A percentile compares a stretch with the other conserved stretches of the same genome.
These are phyloP conservation scores for Tipula confusa DNA, from an alignment of 2,888 invertebrate genomes.

Conservation along the genomic window DNA sequence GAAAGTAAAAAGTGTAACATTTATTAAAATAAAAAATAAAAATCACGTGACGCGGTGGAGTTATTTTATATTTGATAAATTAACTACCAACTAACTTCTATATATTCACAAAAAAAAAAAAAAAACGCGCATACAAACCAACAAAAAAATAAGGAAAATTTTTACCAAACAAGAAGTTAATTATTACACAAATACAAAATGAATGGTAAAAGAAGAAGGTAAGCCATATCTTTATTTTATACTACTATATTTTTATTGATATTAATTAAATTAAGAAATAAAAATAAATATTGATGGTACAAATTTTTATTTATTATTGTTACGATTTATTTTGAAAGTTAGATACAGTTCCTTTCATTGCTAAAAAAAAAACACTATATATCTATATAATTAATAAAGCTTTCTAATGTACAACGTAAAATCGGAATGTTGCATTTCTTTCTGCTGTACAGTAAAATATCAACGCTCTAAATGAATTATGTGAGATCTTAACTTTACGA, in stretches of 20 bases:
- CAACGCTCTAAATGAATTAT: neutral
- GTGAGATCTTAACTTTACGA: neutral
- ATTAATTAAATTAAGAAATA: neutral
- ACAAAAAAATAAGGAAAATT: neutral
- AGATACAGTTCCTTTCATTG: constrained; percentile 9
- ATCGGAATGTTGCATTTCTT: constrained; percentile 3
- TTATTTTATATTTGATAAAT: neutral
- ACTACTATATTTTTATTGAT: neutral
- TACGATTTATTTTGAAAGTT: constrained; percentile 4
- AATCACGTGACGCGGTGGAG: neutral
- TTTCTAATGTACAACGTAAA: neutral
- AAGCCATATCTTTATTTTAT: neutral
- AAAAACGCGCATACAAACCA: neutral
- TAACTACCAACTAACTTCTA: neutral
- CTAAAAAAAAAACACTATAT: neutral
- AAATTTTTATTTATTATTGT: neutral
- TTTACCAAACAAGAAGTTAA: neutral
- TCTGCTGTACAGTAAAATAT: neutral
- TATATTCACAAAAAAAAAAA: neutral
- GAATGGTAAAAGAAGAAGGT: constrained; percentile 3
- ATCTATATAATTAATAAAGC: neutral
- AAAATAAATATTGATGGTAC: neutral
- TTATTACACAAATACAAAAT: neutral
- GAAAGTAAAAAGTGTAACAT: constrained; percentile 12
- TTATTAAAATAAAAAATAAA: neutral